These are phyloP conservation scores for Etheostoma nigrum DNA, from an alignment of 2,797 vertebrate species.

Conservation along the genomic window DNA sequence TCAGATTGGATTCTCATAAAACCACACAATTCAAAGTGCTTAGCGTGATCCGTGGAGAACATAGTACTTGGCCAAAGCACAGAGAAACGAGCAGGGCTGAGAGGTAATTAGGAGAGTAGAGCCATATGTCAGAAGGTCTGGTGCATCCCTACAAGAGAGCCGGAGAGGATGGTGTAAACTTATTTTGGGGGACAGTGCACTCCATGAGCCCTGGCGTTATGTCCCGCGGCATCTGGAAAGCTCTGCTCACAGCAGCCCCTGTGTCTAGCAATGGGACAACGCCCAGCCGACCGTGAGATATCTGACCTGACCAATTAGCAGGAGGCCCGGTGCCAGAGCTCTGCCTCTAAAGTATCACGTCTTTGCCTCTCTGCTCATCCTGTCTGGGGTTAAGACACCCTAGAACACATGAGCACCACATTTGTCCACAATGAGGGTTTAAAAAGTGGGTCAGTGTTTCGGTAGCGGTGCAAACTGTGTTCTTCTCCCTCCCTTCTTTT, in stretches of 20 bases:
- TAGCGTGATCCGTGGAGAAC: slow-evolving; percentile 17
- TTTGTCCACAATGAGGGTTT: slow-evolving; percentile 41
- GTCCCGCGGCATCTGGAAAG: slow-evolving; percentile 85
- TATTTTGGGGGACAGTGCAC: slow-evolving; percentile 72
- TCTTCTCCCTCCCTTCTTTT: slow-evolving; percentile 19
- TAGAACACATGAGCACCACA: slow-evolving; percentile 32
- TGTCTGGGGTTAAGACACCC: slow-evolving; percentile 52
- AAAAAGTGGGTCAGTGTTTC: slow-evolving; percentile 44
- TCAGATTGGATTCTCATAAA: not conserved
- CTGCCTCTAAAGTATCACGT: slow-evolving; percentile 56
- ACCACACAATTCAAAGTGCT: not conserved
- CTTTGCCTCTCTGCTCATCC: slow-evolving; percentile 46
- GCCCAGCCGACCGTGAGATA: slow-evolving; percentile 84
- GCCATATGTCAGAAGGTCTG: slow-evolving; percentile 83
- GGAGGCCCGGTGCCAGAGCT: slow-evolving; percentile 81
- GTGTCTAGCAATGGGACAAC: slow-evolving; percentile 74
- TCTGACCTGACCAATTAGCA: slow-evolving; percentile 90
- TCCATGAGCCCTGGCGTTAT: slow-evolving; percentile 72
- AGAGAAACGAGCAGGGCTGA: slow-evolving; percentile 32
- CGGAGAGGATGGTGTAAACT: slow-evolving; percentile 64
- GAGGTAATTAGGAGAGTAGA: slow-evolving; percentile 69
- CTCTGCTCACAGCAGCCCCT: slow-evolving; percentile 71
- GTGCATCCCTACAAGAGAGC: slow-evolving; percentile 60
- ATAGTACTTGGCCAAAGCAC: slow-evolving; percentile 15
- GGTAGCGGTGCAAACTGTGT: slow-evolving; percentile 22